phyloP scores from a whole-genome alignment of 1,140 invertebrate species.

The Drosophila tsacasi region DNA sequence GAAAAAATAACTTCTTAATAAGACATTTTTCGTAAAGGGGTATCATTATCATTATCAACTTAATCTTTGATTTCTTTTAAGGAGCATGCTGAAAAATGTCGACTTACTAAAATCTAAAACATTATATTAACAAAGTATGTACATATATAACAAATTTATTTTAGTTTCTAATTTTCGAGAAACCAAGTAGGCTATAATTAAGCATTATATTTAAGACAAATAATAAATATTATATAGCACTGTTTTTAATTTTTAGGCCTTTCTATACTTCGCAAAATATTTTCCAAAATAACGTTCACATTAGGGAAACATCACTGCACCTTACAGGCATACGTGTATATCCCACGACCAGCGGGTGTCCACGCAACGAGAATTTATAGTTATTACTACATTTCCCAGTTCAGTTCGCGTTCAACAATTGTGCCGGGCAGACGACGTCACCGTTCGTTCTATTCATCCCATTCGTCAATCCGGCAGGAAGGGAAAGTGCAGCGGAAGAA shows the following conservation, averaged over 20 bases:
- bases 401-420: conserved; percentile 55
- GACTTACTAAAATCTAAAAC: too few species aligned
- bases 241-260: neutral
- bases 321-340: neutral
- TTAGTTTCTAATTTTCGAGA: neutral
- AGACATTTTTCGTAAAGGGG: too few species aligned
- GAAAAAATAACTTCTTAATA: neutral
- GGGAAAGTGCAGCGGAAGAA: conserved; percentile 25
- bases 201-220: neutral
- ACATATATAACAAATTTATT: neutral
- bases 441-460: conserved; percentile 20
- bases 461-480: conserved; percentile 59
- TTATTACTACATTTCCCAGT: conserved; percentile 64
- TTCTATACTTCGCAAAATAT: neutral
- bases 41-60: too few species aligned
- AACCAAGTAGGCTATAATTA: neutral
- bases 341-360: conserved; percentile 27
- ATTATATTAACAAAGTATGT: too few species aligned
- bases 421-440: conserved; percentile 51
- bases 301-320: conserved; percentile 6
- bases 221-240: neutral
- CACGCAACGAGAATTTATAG: conserved; percentile 71
- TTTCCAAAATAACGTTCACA: neutral
- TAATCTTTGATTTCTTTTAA: too few species aligned
- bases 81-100: too few species aligned